Conservation (phyloP, 2,888 invertebrate genomes). For the Agrochola litura region DNA sequence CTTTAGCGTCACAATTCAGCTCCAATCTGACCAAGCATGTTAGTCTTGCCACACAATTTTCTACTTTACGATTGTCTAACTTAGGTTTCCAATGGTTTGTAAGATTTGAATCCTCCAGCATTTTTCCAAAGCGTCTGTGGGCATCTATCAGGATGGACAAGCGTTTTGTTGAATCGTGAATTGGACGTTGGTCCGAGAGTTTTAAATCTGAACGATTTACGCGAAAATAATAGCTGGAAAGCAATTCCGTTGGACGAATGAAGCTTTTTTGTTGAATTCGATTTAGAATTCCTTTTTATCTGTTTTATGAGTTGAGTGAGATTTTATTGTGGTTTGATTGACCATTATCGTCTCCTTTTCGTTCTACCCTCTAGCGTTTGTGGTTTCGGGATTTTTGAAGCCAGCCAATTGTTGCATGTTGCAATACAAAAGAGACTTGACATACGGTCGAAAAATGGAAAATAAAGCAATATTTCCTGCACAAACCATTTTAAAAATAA, state of each 20-base stretch:
- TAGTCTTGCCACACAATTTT: constrained; percentile 58
- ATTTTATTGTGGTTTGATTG: constrained; percentile 48
- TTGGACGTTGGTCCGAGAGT: constrained; percentile 84
- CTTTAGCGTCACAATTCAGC: constrained; percentile 73
- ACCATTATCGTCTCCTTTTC: constrained; percentile 5
- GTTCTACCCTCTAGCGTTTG: background rate
- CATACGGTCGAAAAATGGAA: background rate
- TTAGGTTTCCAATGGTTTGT: constrained; percentile 64
- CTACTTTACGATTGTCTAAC: constrained; percentile 43
- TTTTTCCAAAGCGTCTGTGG: constrained; percentile 75
- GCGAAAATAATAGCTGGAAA: constrained; percentile 83
- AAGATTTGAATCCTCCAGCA: constrained; percentile 46
- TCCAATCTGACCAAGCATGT: constrained; percentile 76
- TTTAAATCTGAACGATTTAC: constrained; percentile 88
- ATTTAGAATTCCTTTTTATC: constrained; percentile 62
- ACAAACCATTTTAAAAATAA: background rate
- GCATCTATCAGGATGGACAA: constrained; percentile 89
- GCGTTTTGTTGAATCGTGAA: constrained; percentile 88
- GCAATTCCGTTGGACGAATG: constrained; percentile 77
- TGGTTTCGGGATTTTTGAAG: background rate
- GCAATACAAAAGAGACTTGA: background rate
- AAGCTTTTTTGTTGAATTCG: constrained; percentile 69
- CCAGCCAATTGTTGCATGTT: background rate
- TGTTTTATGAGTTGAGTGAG: constrained; percentile 46
- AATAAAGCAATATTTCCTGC: background rate